Conservation (phyloP, 2,888 invertebrate species). For the Rhyacophila evoluta region DNA sequence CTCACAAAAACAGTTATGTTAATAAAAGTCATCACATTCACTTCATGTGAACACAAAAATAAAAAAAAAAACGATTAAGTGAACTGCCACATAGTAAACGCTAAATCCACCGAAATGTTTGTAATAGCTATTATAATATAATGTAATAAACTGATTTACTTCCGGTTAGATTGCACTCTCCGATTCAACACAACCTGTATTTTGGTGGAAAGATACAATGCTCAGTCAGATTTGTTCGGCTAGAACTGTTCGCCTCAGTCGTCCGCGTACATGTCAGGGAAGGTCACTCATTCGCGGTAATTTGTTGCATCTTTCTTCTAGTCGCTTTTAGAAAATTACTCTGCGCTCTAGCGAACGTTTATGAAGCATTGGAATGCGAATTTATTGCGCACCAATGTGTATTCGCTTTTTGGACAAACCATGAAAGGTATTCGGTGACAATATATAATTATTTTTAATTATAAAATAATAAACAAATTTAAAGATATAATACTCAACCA, state of each 20-base stretch:
- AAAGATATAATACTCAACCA: no score
- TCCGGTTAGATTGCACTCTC: not conserved
- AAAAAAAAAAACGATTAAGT: no score
- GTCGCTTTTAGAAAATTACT: not conserved
- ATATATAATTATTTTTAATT: no score
- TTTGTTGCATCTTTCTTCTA: slow-evolving; percentile 7
- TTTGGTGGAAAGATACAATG: not conserved
- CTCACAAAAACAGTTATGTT: no score
- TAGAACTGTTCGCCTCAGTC: not conserved
- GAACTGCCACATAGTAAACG: no score
- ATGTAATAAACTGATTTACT: not conserved
- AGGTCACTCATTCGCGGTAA: not conserved
- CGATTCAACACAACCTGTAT: not conserved
- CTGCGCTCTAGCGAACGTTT: not conserved
- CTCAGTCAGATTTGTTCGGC: not conserved
- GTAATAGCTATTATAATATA: no score
- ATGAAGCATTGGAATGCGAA: slow-evolving; percentile 10
- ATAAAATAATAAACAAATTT: no score
- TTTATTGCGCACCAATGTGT: not conserved
- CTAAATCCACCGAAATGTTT: no score
- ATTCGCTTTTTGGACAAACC: not conserved
- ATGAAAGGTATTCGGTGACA: not conserved
- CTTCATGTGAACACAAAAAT: no score
- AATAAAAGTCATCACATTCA: no score
- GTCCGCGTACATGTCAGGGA: slow-evolving; percentile 12